phyloP scores from a whole-genome alignment of 1,140 invertebrate species.

The Hypothenemus hampei region DNA sequence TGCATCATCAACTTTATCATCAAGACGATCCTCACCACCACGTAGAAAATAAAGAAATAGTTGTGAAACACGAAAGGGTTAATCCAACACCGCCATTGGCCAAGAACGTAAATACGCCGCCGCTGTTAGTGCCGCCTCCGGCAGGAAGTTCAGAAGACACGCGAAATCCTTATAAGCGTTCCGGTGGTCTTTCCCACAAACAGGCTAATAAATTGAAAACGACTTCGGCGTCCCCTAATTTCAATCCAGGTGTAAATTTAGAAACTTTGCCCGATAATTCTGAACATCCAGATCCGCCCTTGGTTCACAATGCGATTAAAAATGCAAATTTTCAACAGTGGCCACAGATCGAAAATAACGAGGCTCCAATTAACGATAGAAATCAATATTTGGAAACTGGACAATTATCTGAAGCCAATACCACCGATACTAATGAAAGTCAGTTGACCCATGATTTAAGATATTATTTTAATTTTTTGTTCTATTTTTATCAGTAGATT shows the following conservation, averaged over 20 bases:
- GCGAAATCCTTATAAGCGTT: constrained; percentile 45
- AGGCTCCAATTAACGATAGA: constrained; percentile 60
- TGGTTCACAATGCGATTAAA: constrained; percentile 2
- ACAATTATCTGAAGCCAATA: constrained; percentile 56
- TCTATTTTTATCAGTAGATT: constrained; percentile 12
- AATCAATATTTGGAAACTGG: constrained; percentile 70
- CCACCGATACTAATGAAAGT: constrained; percentile 34
- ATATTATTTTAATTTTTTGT: not conserved
- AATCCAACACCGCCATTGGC: constrained; percentile 31
- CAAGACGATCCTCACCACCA: constrained; percentile 3
- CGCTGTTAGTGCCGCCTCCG: constrained; percentile 21
- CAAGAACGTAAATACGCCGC: constrained; percentile 26
- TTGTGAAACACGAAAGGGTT: constrained; percentile 21
- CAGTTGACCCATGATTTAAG: not conserved
- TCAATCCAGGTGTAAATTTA: constrained; percentile 48
- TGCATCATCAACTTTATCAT: not conserved
- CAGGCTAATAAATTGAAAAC: constrained; percentile 36
- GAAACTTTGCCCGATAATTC: constrained; percentile 61
- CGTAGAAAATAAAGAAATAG: constrained; percentile 39
- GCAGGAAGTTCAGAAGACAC: constrained; percentile 26
- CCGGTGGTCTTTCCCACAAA: constrained; percentile 43
- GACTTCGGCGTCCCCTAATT: constrained; percentile 11
- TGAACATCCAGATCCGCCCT: constrained; percentile 52
- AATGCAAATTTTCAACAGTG: constrained; percentile 30
- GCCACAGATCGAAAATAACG: constrained; percentile 51